Percentiles rank a stretch among this genome's conserved stretches.
These are phyloP conservation scores for Monopis laevigella DNA, from an alignment of 2,888 invertebrate genomes.

Conservation along the genomic window DNA sequence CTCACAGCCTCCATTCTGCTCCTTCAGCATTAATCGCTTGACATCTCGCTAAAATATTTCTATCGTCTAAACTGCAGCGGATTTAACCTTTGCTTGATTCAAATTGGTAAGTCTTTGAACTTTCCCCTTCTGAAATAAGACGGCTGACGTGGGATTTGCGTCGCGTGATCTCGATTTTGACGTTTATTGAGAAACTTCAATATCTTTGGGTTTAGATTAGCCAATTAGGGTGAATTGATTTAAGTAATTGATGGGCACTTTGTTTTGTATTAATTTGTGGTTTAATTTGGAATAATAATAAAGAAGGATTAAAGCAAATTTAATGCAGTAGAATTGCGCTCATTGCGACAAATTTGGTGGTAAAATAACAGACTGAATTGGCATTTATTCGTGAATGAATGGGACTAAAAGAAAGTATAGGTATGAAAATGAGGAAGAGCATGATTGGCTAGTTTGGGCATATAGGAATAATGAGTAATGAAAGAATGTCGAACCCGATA, in stretches of 20 bases:
- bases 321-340: no score
- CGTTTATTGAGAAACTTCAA: conserved; percentile 61
- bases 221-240: conserved; percentile 9
- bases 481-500: no score
- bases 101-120: conserved; percentile 53
- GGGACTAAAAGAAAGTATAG: no score
- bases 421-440: no score
- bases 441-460: no score
- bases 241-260: conserved; percentile 1
- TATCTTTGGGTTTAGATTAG: conserved; percentile 17
- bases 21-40: conserved; percentile 50
- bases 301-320: no score
- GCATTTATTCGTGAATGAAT: no score
- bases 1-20: conserved; percentile 38
- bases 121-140: conserved; percentile 40
- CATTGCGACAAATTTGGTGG: no score
- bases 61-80: conserved; percentile 21
- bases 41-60: conserved; percentile 34
- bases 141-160: conserved; percentile 35
- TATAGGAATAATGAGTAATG: no score
- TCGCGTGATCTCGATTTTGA: conserved; percentile 45
- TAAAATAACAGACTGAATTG: no score
- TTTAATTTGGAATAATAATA: no score
- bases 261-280: no score
- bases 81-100: conserved; percentile 13